Conservation (phyloP, 2,888 invertebrate species). For the Lasioglossum zephyrum region DNA sequence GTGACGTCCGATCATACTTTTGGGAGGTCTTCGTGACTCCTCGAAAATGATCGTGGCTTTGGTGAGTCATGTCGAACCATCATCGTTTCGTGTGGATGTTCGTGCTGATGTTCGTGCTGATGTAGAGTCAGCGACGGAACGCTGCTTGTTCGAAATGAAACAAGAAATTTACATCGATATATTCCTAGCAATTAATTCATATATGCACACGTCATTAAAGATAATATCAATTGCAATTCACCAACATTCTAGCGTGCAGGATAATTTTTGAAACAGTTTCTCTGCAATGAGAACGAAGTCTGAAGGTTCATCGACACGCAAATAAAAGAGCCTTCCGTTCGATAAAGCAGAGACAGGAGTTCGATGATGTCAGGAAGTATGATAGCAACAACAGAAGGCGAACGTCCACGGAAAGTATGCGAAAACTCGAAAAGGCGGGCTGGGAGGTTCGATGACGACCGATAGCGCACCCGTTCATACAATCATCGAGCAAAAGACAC, state of each 20-base stretch:
- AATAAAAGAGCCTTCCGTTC: background rate
- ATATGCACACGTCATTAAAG: too few species aligned
- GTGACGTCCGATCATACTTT: background rate
- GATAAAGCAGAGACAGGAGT: background rate
- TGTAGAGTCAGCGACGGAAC: background rate
- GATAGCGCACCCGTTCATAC: background rate
- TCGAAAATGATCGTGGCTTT: background rate
- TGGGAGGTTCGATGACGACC: background rate
- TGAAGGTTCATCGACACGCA: background rate
- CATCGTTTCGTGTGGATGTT: background rate
- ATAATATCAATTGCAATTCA: too few species aligned
- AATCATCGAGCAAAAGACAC: background rate
- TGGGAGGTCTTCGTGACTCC: background rate
- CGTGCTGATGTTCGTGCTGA: background rate
- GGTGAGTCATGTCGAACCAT: background rate
- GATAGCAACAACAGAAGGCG: background rate
- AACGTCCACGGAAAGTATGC: slow-evolving; percentile 5
- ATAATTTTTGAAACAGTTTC: background rate
- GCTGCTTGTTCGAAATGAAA: too few species aligned
- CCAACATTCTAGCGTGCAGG: too few species aligned
- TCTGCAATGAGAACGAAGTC: background rate
- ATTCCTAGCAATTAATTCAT: too few species aligned
- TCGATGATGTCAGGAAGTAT: background rate
- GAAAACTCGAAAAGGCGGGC: background rate
- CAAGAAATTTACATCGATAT: too few species aligned